Evolutionary conservation across 2,113 vertebrate genomes (phyloP).

Genomic region (Naja naja): DNA sequence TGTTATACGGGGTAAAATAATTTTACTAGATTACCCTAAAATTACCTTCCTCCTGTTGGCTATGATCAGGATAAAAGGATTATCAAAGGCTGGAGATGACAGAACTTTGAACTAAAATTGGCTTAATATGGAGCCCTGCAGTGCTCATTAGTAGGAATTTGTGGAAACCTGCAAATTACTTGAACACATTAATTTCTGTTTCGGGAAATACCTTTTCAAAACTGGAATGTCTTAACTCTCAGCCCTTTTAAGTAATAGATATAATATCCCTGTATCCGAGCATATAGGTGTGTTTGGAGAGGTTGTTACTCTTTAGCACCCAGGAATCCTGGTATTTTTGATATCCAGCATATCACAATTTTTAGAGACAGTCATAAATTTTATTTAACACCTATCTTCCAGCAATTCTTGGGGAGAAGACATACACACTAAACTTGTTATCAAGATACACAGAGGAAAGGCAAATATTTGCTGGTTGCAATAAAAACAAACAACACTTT

Average conservation of each 20-base stretch:
- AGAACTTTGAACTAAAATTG: background rate
- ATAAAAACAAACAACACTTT: background rate
- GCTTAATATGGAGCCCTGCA: background rate
- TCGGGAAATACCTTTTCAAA: background rate
- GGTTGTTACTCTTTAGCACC: background rate
- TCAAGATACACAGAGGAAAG: background rate
- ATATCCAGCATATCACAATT: background rate
- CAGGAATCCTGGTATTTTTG: background rate
- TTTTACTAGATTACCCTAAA: background rate
- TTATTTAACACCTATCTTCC: background rate
- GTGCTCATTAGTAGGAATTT: background rate
- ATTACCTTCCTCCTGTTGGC: background rate
- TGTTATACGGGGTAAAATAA: background rate
- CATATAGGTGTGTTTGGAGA: background rate
- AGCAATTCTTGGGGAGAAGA: background rate
- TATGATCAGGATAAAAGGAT: background rate
- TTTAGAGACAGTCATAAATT: background rate
- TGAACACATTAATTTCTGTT: background rate
- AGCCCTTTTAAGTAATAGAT: background rate
- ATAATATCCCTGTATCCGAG: background rate
- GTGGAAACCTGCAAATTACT: background rate
- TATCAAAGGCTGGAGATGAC: background rate
- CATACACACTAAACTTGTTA: background rate
- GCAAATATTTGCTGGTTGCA: background rate
- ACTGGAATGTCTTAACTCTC: background rate